Evolutionary conservation across 1,140 invertebrate species (phyloP).

Genomic region (Brachionus angularis): DNA sequence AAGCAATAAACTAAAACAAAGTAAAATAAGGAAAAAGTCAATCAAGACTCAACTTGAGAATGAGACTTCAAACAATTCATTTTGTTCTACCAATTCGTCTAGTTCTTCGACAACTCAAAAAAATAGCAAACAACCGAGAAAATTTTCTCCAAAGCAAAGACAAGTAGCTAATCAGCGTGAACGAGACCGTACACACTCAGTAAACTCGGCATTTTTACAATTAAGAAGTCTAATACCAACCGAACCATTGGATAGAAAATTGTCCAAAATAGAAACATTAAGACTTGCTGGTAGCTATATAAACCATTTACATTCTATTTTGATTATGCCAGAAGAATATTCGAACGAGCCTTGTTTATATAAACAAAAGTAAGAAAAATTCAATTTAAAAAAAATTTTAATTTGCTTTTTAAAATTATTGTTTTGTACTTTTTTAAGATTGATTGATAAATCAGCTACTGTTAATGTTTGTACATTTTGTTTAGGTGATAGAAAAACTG

Average conservation of each 20-base stretch:
- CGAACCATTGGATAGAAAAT: conserved; percentile 86
- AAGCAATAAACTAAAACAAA: not conserved
- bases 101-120: conserved; percentile 1
- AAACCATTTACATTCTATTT: conserved; percentile 40
- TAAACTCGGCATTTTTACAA: conserved; percentile 88
- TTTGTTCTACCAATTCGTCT: conserved; percentile 9
- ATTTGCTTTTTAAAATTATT: conserved; percentile 4
- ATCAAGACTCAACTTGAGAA: not conserved
- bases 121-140: not conserved
- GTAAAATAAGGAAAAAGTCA: not conserved
- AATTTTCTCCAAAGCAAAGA: conserved; percentile 38
- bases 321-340: conserved; percentile 30
- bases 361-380: conserved; percentile 26
- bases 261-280: conserved; percentile 64
- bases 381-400: not conserved
- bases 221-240: conserved; percentile 88
- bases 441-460: conserved; percentile 15
- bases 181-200: conserved; percentile 77
- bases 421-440: not conserved
- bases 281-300: conserved; percentile 61
- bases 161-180: conserved; percentile 59
- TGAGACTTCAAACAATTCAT: not conserved
- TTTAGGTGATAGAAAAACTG: conserved; percentile 23
- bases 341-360: conserved; percentile 28
- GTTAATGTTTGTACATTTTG: conserved; percentile 41